Conservation (phyloP, 1,140 invertebrate species). For the Lordiphosa mommai region DNA sequence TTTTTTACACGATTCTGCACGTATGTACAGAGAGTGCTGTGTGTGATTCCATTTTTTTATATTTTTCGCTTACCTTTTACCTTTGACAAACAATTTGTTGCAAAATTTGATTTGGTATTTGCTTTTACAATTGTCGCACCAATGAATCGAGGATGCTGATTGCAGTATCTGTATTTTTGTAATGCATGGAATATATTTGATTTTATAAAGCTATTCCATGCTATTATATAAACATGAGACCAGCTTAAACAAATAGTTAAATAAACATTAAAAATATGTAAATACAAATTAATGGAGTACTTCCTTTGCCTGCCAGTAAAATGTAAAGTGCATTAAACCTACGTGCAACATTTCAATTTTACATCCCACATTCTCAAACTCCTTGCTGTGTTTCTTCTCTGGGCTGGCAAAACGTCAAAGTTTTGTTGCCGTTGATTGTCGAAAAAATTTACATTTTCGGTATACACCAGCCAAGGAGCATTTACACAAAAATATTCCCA, state of each 20-base stretch:
- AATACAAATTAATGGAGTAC: conserved; percentile 57
- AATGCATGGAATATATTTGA: conserved; percentile 72
- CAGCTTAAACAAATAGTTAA: conserved; percentile 12
- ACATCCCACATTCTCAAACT: conserved; percentile 2
- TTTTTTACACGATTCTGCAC: conserved; percentile 29
- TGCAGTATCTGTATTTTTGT: conserved; percentile 33
- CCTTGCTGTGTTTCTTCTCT: conserved; percentile 11
- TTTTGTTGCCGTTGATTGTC: conserved; percentile 6
- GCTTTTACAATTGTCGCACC: conserved; percentile 42
- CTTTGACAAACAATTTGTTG: conserved; percentile 44
- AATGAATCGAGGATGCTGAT: conserved; percentile 33
- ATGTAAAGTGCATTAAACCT: conserved; percentile 30
- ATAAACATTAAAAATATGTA: conserved; percentile 30
- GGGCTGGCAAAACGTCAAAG: conserved; percentile 2
- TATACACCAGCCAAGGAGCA: conserved; percentile 12
- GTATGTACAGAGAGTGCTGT: conserved; percentile 26
- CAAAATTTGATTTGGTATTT: conserved; percentile 66
- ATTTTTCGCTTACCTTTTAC: conserved; percentile 11
- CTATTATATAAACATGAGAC: conserved; percentile 59
- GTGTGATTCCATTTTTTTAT: too few relatives aligned
- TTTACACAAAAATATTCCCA: conserved; percentile 49
- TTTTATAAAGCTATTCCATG: conserved; percentile 49
- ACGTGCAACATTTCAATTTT: conserved; percentile 63
- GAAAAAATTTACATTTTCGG: conserved; percentile 6
- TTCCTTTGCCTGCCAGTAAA: conserved; percentile 34